Conservation (phyloP, 2,797 vertebrate species). For the Coregonus suidteri region DNA sequence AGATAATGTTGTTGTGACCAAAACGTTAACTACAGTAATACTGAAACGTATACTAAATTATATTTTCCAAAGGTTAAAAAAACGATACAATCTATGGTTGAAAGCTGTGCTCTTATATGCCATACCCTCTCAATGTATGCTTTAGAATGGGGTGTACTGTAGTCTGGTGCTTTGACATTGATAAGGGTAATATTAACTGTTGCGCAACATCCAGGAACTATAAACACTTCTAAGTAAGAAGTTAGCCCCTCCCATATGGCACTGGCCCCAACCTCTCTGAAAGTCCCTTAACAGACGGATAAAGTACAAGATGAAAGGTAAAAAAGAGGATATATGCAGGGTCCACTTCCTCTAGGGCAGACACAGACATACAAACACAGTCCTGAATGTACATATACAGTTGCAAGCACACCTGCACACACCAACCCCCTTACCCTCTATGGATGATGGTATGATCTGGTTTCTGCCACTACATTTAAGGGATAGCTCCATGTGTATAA, state of each 20-base stretch:
- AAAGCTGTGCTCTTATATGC: background rate
- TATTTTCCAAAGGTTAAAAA: background rate
- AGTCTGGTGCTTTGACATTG: background rate
- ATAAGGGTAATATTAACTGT: background rate
- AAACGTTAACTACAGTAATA: background rate
- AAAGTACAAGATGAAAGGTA: slow-evolving; percentile 12
- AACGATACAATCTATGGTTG: background rate
- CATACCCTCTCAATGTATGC: background rate
- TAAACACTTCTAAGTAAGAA: slow-evolving; percentile 6
- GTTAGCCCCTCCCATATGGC: slow-evolving; percentile 1
- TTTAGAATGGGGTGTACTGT: background rate
- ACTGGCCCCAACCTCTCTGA: background rate
- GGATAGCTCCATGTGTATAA: slow-evolving; percentile 37
- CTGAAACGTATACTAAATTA: background rate
- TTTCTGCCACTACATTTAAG: slow-evolving; percentile 14
- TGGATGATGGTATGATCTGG: background rate
- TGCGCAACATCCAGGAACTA: slow-evolving; percentile 4
- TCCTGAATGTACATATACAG: background rate
- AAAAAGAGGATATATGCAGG: slow-evolving; percentile 35
- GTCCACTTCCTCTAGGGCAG: slow-evolving; percentile 36
- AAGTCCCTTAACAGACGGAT: slow-evolving; percentile 10
- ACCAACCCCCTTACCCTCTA: background rate
- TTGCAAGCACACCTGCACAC: background rate
- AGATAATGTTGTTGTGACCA: background rate
- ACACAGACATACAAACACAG: slow-evolving; percentile 26